phyloP scores from a whole-genome alignment of 2,888 invertebrate species.

The Cordilura impudica region DNA sequence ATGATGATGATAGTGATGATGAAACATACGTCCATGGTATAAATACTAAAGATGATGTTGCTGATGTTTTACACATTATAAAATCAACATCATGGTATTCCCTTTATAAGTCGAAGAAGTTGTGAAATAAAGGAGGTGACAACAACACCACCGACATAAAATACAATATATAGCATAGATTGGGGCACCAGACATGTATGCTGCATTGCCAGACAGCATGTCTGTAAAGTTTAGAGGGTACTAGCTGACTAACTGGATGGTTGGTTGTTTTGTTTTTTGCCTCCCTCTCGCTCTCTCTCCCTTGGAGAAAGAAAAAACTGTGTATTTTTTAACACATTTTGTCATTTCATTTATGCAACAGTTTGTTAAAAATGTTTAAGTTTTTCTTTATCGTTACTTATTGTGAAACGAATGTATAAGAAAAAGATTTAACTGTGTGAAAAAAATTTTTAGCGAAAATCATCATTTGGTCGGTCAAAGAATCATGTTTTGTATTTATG shows the following conservation, averaged over 20 bases:
- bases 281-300: background rate
- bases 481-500: constrained; percentile 63
- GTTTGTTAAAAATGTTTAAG: constrained; percentile 46
- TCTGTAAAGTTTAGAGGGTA: constrained; percentile 49
- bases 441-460: constrained; percentile 33
- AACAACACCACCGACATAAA: background rate
- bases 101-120: background rate
- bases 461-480: constrained; percentile 44
- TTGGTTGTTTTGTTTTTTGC: constrained; percentile 10
- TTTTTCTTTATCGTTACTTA: constrained; percentile 29
- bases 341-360: constrained; percentile 75
- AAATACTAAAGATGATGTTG: constrained; percentile 36
- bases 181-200: constrained; percentile 60
- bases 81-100: constrained; percentile 34
- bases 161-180: background rate
- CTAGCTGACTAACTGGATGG: constrained; percentile 7
- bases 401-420: constrained; percentile 7
- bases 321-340: constrained; percentile 66
- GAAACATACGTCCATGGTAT: no score
- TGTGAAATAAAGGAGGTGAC: constrained; percentile 4
- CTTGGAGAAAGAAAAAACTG: constrained; percentile 7
- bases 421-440: constrained; percentile 33
- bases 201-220: constrained; percentile 64
- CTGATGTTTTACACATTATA: constrained; percentile 21
- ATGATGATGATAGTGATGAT: constrained; percentile 24